Evolutionary conservation across 2,113 vertebrate species (phyloP).

Genomic region (Columba janthina): DNA sequence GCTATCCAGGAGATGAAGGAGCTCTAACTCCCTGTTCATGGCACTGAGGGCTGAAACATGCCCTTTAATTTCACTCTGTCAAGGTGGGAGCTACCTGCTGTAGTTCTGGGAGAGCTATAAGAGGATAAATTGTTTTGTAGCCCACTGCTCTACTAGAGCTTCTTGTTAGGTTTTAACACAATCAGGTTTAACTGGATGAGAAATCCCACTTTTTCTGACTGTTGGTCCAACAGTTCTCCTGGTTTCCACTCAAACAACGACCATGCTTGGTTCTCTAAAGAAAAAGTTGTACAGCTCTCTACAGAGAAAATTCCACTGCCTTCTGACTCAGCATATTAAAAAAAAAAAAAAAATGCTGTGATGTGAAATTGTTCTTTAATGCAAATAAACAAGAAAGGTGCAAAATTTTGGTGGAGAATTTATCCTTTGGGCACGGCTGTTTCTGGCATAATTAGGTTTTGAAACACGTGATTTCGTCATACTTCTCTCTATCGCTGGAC

Average conservation of each 20-base stretch:
- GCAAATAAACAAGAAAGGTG: not conserved
- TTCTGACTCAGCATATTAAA: not conserved
- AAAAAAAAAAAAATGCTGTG: not conserved
- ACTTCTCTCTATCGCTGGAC: not conserved
- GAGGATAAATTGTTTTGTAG: not conserved
- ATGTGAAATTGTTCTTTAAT: not conserved
- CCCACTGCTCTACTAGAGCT: not conserved
- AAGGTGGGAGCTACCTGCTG: not conserved
- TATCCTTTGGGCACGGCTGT: not conserved
- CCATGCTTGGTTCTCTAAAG: not conserved
- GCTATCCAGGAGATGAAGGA: too few relatives aligned
- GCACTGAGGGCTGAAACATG: not conserved
- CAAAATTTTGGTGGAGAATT: slow-evolving; percentile 1
- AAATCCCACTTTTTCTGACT: not conserved
- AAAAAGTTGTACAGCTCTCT: not conserved
- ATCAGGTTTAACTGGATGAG: not conserved
- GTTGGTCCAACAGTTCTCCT: not conserved
- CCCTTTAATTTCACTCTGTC: not conserved
- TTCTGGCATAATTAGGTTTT: not conserved
- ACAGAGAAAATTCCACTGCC: not conserved
- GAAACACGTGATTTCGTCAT: not conserved
- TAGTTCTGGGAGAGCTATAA: not conserved
- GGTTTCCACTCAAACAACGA: not conserved
- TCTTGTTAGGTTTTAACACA: not conserved
- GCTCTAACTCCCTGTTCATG: not conserved